Evolutionary conservation across 2,797 vertebrate species (phyloP), one percentile per base, ranked within the genome.

Genomic region (Hephaestus fuliginosus): DNA sequence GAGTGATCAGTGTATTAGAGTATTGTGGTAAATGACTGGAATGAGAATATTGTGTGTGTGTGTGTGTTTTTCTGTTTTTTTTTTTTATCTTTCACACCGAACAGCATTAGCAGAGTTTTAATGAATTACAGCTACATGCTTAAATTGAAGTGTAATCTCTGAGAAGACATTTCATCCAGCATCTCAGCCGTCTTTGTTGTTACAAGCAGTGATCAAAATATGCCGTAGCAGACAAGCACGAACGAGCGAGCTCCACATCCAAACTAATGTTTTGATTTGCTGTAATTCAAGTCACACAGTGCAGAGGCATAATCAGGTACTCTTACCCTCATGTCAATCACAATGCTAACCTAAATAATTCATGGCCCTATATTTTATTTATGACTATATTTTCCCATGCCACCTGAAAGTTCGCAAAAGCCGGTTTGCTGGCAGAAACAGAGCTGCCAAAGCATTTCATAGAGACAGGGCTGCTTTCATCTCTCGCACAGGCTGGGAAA

Each of bases 311-410:
- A 94, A 95, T 95, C 93, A 95, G 90, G 89, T 92, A 80, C 92
- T 90, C 91, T 92, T 91, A 87, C 91, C 85, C 92, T 84, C 84
- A 65, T 93, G 94, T 96, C 95, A 96, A 95, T 96, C 95, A 96
- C 93, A 94, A 92, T 82, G 88, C 94, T 89, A 67, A 49, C 64
- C 89, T 96, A 90, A 95, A 96, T 96, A 93, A 96, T 96, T 96
- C 93, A 96, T 90, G 74, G 41, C 70, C 83, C 69, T 86, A 92
- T 96, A 91, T 95, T 95, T 96, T 95, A 96, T 96, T 95, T 95
- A 96, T 95, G 93, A 93, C 87, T 91, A 74, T 86, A 94, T 96
- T 95, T 96, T 94, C 95, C 94, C 93, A 94, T 93, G 95, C 91
- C 88, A 94, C 91, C 91, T 92, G 88, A 92, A 95, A 95, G 92